Evolutionary conservation across 2,888 invertebrate genomes (phyloP).

Genomic region (Drosophila mulleri): DNA sequence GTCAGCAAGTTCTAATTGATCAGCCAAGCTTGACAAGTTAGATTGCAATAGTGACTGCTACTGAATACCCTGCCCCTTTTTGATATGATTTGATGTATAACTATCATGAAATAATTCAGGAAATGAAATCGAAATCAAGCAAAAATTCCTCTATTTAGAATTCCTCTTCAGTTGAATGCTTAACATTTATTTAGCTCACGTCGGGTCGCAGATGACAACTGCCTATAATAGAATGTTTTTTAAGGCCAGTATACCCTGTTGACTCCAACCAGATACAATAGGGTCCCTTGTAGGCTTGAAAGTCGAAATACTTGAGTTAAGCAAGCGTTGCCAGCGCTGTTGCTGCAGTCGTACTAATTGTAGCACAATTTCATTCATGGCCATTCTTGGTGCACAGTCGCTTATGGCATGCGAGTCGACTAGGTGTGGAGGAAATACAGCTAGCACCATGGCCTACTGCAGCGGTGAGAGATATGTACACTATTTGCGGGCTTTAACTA

Average conservation of each 20-base stretch:
- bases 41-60: background rate
- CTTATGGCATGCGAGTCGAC: slow-evolving; percentile 12
- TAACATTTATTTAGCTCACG: background rate
- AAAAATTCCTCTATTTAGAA: background rate
- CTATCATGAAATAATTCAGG: background rate
- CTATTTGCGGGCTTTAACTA: background rate
- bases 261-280: background rate
- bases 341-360: background rate
- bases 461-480: slow-evolving; percentile 53
- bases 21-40: slow-evolving; percentile 48
- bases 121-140: background rate
- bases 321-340: slow-evolving; percentile 48
- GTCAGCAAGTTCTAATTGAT: slow-evolving; percentile 59
- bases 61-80: background rate
- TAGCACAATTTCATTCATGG: slow-evolving; percentile 15
- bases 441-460: slow-evolving; percentile 61
- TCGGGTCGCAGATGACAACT: background rate
- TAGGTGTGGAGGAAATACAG: background rate
- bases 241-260: background rate
- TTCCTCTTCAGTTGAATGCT: background rate
- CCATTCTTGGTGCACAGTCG: slow-evolving; percentile 35
- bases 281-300: slow-evolving; percentile 20
- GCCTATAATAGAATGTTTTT: no score
- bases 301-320: slow-evolving; percentile 42
- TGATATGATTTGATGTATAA: background rate